Conservation (phyloP, 1,140 invertebrate species). For the Drosophila athabasca region DNA sequence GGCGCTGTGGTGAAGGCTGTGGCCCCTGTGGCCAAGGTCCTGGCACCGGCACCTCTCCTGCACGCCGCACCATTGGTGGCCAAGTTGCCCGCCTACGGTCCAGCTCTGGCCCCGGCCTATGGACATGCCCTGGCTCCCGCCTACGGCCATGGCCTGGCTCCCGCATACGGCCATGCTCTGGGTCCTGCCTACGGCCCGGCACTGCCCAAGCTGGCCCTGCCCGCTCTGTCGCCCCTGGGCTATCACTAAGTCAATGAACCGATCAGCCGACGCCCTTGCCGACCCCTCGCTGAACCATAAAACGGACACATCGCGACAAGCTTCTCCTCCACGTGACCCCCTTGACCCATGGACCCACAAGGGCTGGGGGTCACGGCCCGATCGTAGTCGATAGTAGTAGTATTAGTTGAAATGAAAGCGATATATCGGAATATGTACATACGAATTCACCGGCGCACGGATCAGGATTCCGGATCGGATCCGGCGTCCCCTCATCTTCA, state of each 20-base stretch:
- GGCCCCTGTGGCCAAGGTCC: conserved; percentile 76
- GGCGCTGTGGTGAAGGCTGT: conserved; percentile 83
- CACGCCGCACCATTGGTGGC: conserved; percentile 67
- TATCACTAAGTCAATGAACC: conserved; percentile 68
- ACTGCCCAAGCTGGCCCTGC: conserved; percentile 34
- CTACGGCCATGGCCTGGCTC: conserved; percentile 12
- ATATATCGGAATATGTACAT: conserved; percentile 67
- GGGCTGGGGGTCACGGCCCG: conserved; percentile 17
- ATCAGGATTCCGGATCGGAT: not conserved
- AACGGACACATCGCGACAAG: conserved; percentile 63
- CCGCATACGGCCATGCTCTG: conserved; percentile 4
- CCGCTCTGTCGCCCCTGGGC: conserved; percentile 49
- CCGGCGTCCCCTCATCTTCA: conserved; percentile 51
- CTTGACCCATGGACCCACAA: not conserved
- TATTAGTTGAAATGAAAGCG: conserved; percentile 75
- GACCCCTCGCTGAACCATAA: conserved; percentile 54
- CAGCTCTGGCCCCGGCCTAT: conserved; percentile 38
- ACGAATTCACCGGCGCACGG: conserved; percentile 39
- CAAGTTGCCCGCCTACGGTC: conserved; percentile 52
- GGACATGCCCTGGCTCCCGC: conserved; percentile 29
- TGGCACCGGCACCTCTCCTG: conserved; percentile 73
- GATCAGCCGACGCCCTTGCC: conserved; percentile 18
- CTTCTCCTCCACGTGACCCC: conserved; percentile 48
- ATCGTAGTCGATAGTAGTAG: conserved; percentile 71
- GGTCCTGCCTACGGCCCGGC: conserved; percentile 22